Evolutionary conservation across 2,888 invertebrate genomes (phyloP).

Genomic region (Tolmerus cingulatus): DNA sequence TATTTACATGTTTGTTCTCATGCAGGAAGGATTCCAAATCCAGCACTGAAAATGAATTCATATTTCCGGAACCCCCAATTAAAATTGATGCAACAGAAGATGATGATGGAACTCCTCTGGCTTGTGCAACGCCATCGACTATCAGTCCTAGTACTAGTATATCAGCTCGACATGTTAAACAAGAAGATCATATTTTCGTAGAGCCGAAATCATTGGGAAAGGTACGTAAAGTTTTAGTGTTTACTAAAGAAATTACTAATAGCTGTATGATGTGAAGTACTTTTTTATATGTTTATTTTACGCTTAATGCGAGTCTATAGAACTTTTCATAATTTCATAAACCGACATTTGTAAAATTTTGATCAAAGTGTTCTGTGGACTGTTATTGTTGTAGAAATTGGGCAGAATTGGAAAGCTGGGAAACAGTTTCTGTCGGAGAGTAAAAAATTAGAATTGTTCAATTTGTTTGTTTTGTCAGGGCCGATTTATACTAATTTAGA

Average conservation of each 20-base stretch:
- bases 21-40: conserved; percentile 48
- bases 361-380: background rate
- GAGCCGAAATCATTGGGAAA: conserved; percentile 61
- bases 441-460: background rate
- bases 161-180: conserved; percentile 52
- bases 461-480: background rate
- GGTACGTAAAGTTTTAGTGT: conserved; percentile 53
- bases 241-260: background rate
- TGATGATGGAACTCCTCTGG: conserved; percentile 62
- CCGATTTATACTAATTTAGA: background rate
- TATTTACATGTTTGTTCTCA: background rate
- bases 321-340: background rate
- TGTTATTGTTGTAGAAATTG: background rate
- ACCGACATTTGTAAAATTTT: background rate
- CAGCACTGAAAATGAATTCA: conserved; percentile 56
- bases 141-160: conserved; percentile 60
- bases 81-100: conserved; percentile 58
- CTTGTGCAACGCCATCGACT: conserved; percentile 59
- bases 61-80: conserved; percentile 59
- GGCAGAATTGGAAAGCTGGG: background rate
- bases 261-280: background rate
- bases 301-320: background rate
- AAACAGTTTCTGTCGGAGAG: background rate
- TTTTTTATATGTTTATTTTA: background rate
- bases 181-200: conserved; percentile 57